These are phyloP conservation scores for Antheraea assamensis DNA, from an alignment of 2,888 invertebrate species.

Conservation along the genomic window DNA sequence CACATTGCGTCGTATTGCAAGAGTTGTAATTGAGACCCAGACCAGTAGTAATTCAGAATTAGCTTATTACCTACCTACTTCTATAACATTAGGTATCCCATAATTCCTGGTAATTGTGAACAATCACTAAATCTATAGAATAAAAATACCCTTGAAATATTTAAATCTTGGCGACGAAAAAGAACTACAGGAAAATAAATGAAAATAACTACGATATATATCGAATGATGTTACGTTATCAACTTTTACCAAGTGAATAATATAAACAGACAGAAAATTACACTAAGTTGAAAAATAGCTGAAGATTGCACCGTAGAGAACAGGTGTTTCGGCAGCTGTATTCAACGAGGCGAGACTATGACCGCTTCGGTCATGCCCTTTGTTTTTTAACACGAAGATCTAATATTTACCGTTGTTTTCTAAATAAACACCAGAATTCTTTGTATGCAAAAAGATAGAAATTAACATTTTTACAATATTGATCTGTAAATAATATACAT, in stretches of 20 bases:
- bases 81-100: background rate
- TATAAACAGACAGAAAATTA: background rate
- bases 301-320: conserved; percentile 18
- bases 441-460: background rate
- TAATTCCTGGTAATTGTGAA: background rate
- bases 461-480: background rate
- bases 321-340: conserved; percentile 47
- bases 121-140: background rate
- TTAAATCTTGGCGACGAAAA: background rate
- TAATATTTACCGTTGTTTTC: conserved; percentile 22
- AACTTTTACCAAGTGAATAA: background rate
- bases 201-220: too few relatives aligned
- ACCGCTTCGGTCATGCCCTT: conserved; percentile 53
- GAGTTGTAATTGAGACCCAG: background rate
- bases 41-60: background rate
- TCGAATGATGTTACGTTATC: background rate
- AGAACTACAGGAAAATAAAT: background rate
- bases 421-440: background rate
- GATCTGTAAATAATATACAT: too few relatives aligned
- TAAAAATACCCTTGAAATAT: background rate
- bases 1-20: background rate
- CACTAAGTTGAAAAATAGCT: background rate
- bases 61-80: background rate
- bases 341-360: conserved; percentile 45
- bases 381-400: conserved; percentile 20